Base-by-base conservation (phyloP, 2,888 invertebrate species). In the Drosophila buzzatii region DNA sequence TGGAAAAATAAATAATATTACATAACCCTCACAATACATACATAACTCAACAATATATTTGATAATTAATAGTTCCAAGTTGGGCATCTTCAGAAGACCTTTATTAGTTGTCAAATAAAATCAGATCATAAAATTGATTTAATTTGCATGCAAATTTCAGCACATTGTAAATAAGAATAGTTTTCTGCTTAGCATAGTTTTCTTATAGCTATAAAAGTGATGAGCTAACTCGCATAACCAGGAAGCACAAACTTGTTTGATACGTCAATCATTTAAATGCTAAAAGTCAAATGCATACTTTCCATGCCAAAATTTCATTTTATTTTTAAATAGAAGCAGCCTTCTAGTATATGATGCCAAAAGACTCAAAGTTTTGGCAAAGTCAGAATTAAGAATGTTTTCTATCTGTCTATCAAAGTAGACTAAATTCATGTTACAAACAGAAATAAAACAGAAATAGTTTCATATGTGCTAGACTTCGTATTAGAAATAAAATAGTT, bases 201-300 rank as follows among this genome's bases (percentile, higher is more conserved):
- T 58, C 56, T 44, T 61, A 55, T 58, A 35, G 44, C 16, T 23
- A 72, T 67, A 63, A 60, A 76, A 58, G 64, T n/a, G 37, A 62
- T 78, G 64, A 59, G 74, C 47, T 65, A 69, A 64, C 51, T 39
- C 41, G 42, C 8, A 42, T 27, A 31, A 2, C n/a, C 56, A 59
- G 73, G 67, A 66, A 76, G 58, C 14, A 20, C 76, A 69, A 73
- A 73, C 79, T 52, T 33, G 64, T 62, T 65, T 39, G 10, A 5
- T 23, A 35, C n/a, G 5, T 27, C 23, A 20, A 42, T 14, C 44
- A 55, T n/a, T 42, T 10, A 63, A 76, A 76, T 72, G 52, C 20
- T 31, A 63, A 63, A 49, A 42, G 16, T 66, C 51, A 27, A 49
- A 20, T 31, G 10, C 47, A 31, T 51, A 31, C 41, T 47, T 52